These are phyloP conservation scores for Drosophila rhopaloa DNA, from an alignment of 1,140 invertebrate genomes.

Conservation along the genomic window DNA sequence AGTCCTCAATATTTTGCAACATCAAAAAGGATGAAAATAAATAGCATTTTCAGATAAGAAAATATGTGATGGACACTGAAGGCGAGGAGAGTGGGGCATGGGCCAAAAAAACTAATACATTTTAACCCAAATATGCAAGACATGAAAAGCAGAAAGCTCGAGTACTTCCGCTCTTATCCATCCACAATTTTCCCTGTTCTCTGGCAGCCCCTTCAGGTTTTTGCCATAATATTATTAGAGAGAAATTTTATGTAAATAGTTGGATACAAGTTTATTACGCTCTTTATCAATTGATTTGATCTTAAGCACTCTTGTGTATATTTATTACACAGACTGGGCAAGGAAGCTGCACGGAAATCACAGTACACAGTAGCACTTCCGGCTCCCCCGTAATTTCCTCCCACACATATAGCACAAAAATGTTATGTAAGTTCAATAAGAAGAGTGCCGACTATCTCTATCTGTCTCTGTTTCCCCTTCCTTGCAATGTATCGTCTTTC, in stretches of 20 bases:
- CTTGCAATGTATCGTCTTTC: slow-evolving; percentile 53
- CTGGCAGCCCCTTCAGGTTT: slow-evolving; percentile 46
- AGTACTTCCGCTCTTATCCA: slow-evolving; percentile 32
- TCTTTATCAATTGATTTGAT: slow-evolving; percentile 83
- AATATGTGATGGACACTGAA: slow-evolving; percentile 47
- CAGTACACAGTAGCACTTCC: slow-evolving; percentile 62
- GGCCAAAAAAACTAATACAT: slow-evolving; percentile 44
- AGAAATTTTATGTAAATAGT: slow-evolving; percentile 71
- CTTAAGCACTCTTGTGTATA: slow-evolving; percentile 78
- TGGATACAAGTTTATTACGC: slow-evolving; percentile 79
- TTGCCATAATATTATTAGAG: slow-evolving; percentile 67
- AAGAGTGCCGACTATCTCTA: slow-evolving; percentile 49
- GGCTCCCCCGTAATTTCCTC: slow-evolving; percentile 55
- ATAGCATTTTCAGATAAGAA: slow-evolving; percentile 70
- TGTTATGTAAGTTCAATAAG: slow-evolving; percentile 78
- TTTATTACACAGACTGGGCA: slow-evolving; percentile 66
- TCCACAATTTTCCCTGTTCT: not conserved
- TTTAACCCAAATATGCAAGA: slow-evolving; percentile 48
- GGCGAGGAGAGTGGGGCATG: not conserved
- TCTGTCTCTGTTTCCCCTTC: slow-evolving; percentile 26
- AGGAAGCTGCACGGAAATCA: slow-evolving; percentile 74
- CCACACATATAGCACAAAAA: slow-evolving; percentile 45
- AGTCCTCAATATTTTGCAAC: slow-evolving; percentile 52
- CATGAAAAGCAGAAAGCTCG: slow-evolving; percentile 55
- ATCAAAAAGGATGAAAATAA: slow-evolving; percentile 71